Base-by-base conservation (phyloP, 2,113 vertebrate species). In the Seriola rivoliana region DNA sequence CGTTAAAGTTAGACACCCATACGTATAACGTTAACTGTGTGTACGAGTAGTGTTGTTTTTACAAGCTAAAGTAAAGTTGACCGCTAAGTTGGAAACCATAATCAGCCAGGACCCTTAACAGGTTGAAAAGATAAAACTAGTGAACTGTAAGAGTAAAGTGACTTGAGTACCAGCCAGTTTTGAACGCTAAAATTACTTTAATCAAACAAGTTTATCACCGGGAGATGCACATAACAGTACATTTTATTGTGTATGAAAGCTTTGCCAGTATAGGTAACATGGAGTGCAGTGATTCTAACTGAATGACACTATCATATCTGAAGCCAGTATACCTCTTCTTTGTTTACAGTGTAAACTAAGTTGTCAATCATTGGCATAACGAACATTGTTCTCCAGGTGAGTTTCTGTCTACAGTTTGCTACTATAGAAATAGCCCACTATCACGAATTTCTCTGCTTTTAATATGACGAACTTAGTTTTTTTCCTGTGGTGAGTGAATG, bases 341-440 rank as follows among this genome's bases (percentile, higher is more conserved):
- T 87, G 65, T 91, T 89, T 80, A 77, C 91, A 94, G 92, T 85
- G 68, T 75, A 83, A 89, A 90, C 78, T 73, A 86, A 85, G 64
- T 81, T 79, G 84, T 78, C 40, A 54, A 72, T 62, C 75, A 90
- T 57, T 78, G 78, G 63, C 67, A 74, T 87, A 68, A 63, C 72
- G 19, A 25, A 68, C 62, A 44, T 65, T 50, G 19, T 86, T 78
- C 65, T 88, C 42, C 72, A 78, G 88, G 93, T 93, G 60, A 93
- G 88, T 90, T 29, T 36, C 19, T 63, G n/a, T 55, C 19, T 16
- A 2, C 29, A 76, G 7, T 17, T 34, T 54, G 67, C 14, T 13
- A 59, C 64, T 60, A 4, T 14, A 55, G 7, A 46, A 54, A 52
- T 36, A 36, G 16, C 10, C 16, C n/a, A 13, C 63, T 46, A 4